Evolutionary conservation across 92 coral and sea anemone species (phyloP).

Genomic region (Heliopora coerulea): DNA sequence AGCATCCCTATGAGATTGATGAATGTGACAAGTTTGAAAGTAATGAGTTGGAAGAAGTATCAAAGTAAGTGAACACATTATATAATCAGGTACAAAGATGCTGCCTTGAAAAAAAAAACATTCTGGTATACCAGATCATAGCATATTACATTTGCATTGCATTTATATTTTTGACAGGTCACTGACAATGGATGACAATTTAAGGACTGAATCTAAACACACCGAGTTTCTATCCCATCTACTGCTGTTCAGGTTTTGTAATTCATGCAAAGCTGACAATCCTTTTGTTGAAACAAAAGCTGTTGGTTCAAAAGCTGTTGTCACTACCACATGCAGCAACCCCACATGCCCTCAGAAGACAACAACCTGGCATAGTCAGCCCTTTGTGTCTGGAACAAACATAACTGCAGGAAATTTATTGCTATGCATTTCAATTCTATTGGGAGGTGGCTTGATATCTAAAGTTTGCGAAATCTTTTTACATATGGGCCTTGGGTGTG

Average conservation of each 20-base stretch:
- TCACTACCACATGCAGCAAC: constrained; percentile 22
- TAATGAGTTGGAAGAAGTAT: not conserved
- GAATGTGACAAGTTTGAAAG: not conserved
- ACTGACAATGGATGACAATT: constrained; percentile 13
- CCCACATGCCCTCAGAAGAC: constrained; percentile 22
- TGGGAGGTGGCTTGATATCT: constrained; percentile 11
- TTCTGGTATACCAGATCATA: too few relatives aligned
- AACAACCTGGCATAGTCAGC: constrained; percentile 22
- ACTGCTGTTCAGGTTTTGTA: constrained; percentile 8
- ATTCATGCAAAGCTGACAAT: constrained; percentile 23
- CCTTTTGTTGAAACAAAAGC: constrained; percentile 1
- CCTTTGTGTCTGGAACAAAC: not conserved
- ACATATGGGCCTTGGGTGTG: constrained; percentile 14
- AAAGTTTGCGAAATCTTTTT: constrained; percentile 1
- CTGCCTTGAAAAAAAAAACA: too few relatives aligned
- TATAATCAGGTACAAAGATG: too few relatives aligned
- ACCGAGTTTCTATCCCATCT: constrained; percentile 16
- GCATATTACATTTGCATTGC: too few relatives aligned
- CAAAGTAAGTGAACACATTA: not conserved
- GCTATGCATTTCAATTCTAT: constrained; percentile 8
- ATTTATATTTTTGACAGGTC: not conserved
- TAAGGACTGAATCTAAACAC: constrained; percentile 3
- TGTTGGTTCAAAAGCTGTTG: constrained; percentile 17
- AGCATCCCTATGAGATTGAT: too few relatives aligned
- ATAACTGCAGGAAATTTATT: constrained; percentile 21